These are phyloP conservation scores for Antennarius striatus DNA, from an alignment of 2,113 vertebrate species.

Conservation along the genomic window DNA sequence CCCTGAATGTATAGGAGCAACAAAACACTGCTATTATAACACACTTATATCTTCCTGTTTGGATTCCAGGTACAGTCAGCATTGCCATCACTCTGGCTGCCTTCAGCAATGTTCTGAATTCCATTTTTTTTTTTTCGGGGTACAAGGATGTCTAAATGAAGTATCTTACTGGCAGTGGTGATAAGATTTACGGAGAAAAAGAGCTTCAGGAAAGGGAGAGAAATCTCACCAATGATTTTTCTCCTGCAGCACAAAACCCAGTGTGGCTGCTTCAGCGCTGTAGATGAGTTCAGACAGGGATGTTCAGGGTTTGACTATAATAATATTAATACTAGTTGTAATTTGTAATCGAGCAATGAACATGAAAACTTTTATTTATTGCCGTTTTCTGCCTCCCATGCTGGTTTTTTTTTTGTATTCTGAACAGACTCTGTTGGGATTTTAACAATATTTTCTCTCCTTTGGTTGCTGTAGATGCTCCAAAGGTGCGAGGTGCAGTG, in stretches of 20 bases:
- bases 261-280: too few relatives aligned
- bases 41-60: too few relatives aligned
- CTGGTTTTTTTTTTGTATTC: too few relatives aligned
- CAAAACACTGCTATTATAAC: too few relatives aligned
- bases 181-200: slow-evolving; percentile 16
- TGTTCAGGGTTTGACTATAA: too few relatives aligned
- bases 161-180: background rate
- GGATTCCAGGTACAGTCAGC: slow-evolving; percentile 7
- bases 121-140: background rate
- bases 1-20: background rate
- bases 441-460: background rate
- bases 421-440: background rate
- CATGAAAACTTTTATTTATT: background rate
- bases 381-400: background rate
- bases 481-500: slow-evolving; percentile 89
- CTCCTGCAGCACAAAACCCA: background rate
- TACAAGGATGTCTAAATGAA: slow-evolving; percentile 11
- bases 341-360: too few relatives aligned
- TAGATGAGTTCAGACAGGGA: too few relatives aligned
- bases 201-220: slow-evolving; percentile 8
- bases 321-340: too few relatives aligned
- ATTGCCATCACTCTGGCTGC: background rate
- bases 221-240: slow-evolving; percentile 3
- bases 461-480: slow-evolving; percentile 83
- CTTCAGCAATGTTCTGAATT: background rate